Evolutionary conservation across 2,797 vertebrate genomes (phyloP).

Genomic region (Arrhamphus sclerolepis): DNA sequence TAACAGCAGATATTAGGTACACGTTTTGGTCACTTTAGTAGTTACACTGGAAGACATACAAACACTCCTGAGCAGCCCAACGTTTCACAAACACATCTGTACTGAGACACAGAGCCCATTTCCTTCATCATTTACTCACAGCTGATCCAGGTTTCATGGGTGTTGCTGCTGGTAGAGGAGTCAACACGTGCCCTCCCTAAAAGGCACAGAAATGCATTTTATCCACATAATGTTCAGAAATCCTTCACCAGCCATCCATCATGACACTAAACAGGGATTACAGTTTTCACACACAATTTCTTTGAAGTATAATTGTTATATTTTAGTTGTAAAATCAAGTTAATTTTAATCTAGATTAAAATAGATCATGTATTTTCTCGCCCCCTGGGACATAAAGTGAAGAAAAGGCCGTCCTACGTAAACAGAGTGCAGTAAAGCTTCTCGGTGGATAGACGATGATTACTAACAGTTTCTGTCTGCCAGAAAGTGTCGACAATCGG

Average conservation of each 20-base stretch:
- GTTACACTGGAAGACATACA: no score
- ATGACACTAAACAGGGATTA: neutral
- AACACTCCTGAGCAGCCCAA: no score
- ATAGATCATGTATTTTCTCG: no score
- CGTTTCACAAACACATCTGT: no score
- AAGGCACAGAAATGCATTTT: slow-evolving; percentile 13
- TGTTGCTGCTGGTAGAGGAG: slow-evolving; percentile 91
- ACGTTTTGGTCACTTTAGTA: no score
- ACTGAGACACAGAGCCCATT: neutral
- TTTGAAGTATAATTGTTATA: no score
- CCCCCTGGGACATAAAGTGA: no score
- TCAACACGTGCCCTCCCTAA: slow-evolving; percentile 96
- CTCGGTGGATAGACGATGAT: neutral
- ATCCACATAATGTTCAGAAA: neutral
- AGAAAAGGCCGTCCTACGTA: neutral
- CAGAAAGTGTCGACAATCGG: slow-evolving; percentile 97
- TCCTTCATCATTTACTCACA: slow-evolving; percentile 80
- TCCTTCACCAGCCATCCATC: slow-evolving; percentile 9
- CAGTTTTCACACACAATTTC: neutral
- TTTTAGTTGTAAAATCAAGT: no score
- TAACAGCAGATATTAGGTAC: no score
- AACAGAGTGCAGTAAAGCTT: neutral
- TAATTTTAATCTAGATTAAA: no score
- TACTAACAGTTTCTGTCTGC: slow-evolving; percentile 93
- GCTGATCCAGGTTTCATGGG: slow-evolving; percentile 96